A percentile compares a stretch with the other conserved stretches of the same genome.
Evolutionary conservation across 2,888 invertebrate species (phyloP).

Genomic region (Formica aserva): DNA sequence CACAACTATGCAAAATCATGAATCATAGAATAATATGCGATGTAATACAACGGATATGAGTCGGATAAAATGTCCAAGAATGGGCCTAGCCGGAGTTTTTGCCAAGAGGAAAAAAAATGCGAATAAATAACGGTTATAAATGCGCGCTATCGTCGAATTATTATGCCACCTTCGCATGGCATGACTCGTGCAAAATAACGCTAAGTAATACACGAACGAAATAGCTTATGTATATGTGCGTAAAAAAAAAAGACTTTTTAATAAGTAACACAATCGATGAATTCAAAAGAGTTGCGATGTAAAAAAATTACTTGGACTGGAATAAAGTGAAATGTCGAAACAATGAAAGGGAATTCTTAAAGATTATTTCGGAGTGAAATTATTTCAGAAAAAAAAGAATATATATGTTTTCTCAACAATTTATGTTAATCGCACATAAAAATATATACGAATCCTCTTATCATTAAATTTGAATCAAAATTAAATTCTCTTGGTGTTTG

Average conservation of each 20-base stretch:
- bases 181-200: slow-evolving; percentile 38
- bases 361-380: background rate
- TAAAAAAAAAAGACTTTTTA: slow-evolving; percentile 23
- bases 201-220: slow-evolving; percentile 4
- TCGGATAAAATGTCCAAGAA: slow-evolving; percentile 39
- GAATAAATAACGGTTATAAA: slow-evolving; percentile 37
- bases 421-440: background rate
- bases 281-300: slow-evolving; percentile 13
- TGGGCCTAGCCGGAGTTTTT: background rate
- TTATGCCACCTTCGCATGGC: slow-evolving; percentile 41
- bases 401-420: background rate
- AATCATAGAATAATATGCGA: slow-evolving; percentile 30
- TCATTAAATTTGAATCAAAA: background rate
- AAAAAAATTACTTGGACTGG: background rate
- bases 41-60: slow-evolving; percentile 48
- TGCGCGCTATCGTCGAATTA: slow-evolving; percentile 39
- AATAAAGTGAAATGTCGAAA: background rate
- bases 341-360: background rate
- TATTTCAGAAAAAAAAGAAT: background rate
- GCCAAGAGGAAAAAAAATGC: slow-evolving; percentile 4
- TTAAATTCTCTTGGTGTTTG: background rate
- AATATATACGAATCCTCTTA: background rate
- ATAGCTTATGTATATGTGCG: background rate
- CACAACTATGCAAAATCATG: slow-evolving; percentile 33
- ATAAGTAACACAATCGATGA: slow-evolving; percentile 16